phyloP scores from a whole-genome alignment of 2,113 vertebrate genomes.

The Canis aureus region DNA sequence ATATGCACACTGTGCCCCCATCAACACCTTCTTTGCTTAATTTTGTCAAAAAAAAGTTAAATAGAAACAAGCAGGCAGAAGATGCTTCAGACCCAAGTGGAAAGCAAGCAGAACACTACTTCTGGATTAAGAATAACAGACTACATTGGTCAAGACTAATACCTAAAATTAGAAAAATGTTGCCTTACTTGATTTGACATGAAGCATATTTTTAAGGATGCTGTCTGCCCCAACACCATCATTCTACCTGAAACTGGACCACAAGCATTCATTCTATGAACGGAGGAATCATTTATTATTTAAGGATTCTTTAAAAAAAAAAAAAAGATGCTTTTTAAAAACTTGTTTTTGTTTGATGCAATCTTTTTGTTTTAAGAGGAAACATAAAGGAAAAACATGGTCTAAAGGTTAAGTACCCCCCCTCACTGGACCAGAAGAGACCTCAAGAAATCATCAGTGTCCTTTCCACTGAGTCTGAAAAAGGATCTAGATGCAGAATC shows the following conservation, averaged over 20 bases:
- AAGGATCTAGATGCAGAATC: neutral
- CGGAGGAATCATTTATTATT: neutral
- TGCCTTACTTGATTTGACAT: neutral
- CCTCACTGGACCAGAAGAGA: neutral
- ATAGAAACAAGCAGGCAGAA: neutral
- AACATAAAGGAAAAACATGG: neutral
- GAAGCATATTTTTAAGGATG: neutral
- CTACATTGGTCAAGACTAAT: neutral
- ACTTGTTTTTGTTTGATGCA: neutral
- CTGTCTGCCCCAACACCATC: neutral
- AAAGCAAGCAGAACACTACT: constrained; percentile 3
- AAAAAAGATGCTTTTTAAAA: neutral
- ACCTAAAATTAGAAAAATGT: neutral
- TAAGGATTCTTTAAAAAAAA: neutral
- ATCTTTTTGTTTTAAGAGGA: neutral
- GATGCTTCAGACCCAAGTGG: neutral
- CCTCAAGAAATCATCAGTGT: neutral
- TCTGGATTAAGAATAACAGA: neutral
- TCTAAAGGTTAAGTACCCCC: neutral
- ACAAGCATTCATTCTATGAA: neutral
- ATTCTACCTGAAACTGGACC: neutral
- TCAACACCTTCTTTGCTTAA: neutral
- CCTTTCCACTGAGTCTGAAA: neutral
- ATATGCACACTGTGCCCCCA: neutral
- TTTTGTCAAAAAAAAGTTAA: constrained; percentile 42